These are phyloP conservation scores for Vidua chalybeata DNA, from an alignment of 2,113 vertebrate genomes.

Conservation along the genomic window DNA sequence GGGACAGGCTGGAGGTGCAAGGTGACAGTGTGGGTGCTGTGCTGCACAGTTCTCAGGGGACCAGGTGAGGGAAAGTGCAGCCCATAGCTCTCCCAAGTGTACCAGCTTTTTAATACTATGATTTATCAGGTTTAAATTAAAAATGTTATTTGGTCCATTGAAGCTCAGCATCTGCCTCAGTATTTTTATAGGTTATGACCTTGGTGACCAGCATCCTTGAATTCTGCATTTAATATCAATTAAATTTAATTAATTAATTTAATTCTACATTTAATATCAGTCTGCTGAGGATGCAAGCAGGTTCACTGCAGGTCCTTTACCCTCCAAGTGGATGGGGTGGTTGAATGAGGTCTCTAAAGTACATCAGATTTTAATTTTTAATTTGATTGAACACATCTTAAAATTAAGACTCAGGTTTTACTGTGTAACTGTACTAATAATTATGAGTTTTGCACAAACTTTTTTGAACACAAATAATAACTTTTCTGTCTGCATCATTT, in stretches of 20 bases:
- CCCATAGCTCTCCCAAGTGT: not conserved
- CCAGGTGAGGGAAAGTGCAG: not conserved
- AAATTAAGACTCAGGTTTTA: not conserved
- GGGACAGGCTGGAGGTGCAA: not conserved
- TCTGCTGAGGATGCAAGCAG: not conserved
- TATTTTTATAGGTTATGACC: not conserved
- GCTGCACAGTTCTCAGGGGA: fast-evolving
- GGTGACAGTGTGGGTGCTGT: not conserved
- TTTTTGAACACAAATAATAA: not conserved
- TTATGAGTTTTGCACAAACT: not conserved
- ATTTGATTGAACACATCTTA: not conserved
- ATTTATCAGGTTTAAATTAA: not conserved
- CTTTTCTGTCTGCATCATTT: not conserved
- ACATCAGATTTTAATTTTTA: not conserved
- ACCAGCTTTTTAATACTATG: not conserved
- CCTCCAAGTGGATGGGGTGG: not conserved
- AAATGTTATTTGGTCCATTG: not conserved
- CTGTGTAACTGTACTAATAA: not conserved
- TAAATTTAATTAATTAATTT: too few relatives aligned
- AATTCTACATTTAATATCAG: not conserved
- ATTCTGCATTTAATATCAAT: not conserved
- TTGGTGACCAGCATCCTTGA: not conserved
- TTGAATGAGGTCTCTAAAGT: not conserved
- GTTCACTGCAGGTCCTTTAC: not conserved
- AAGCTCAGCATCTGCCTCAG: not conserved